Evolutionary conservation across 2,797 vertebrate genomes (phyloP).

Genomic region (Arremon brunneinucha): DNA sequence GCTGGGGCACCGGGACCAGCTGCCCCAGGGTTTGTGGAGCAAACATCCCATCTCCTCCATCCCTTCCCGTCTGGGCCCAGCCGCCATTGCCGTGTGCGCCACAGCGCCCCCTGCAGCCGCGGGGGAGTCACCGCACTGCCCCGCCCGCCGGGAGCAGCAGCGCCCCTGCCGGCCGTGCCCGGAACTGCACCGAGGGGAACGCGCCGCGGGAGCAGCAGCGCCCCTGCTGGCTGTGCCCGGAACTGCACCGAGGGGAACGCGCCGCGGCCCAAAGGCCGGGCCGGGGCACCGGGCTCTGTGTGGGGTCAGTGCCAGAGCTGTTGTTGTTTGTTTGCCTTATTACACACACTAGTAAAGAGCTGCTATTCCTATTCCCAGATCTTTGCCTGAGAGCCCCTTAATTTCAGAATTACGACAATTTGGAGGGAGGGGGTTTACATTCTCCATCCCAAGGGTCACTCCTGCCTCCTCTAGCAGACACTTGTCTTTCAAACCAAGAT

Average conservation of each 20-base stretch:
- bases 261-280: not conserved
- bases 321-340: not conserved
- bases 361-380: not conserved
- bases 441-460: not conserved
- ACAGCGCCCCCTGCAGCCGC: not conserved
- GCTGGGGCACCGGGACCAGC: not conserved
- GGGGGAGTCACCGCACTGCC: not conserved
- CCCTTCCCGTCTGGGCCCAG: not conserved
- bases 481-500: not conserved
- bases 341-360: not conserved
- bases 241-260: not conserved
- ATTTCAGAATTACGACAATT: not conserved
- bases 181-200: not conserved
- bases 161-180: not conserved
- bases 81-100: not conserved
- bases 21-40: not conserved
- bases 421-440: not conserved
- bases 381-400: not conserved
- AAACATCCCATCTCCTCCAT: not conserved
- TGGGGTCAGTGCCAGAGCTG: not conserved
- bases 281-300: not conserved
- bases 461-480: not conserved
- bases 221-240: not conserved
- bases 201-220: not conserved
- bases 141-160: not conserved